phyloP scores from a whole-genome alignment of 1,140 invertebrate genomes.

The Eriocheir sinensis region DNA sequence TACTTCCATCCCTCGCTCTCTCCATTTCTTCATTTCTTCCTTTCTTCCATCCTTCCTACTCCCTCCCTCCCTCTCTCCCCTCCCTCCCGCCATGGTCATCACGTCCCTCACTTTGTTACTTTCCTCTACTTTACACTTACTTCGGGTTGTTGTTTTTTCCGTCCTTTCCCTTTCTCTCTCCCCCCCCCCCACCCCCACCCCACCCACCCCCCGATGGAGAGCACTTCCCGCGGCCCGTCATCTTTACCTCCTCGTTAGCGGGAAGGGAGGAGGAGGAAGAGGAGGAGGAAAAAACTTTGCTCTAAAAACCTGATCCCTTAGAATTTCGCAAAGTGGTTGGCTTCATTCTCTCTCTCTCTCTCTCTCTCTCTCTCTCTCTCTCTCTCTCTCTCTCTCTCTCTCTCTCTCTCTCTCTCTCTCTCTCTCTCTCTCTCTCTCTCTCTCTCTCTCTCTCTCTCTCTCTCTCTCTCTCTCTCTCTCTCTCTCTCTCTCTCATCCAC shows the following conservation, averaged over 20 bases:
- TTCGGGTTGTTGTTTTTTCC: no score
- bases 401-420: not conserved
- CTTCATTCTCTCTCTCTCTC: not conserved
- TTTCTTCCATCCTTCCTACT: no score
- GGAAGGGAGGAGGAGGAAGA: no score
- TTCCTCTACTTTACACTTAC: not conserved
- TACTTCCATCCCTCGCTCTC: not conserved
- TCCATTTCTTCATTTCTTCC: no score
- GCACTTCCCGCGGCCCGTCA: not conserved
- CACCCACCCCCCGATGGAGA: no score
- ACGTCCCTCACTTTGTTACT: no score
- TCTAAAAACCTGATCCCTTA: not conserved
- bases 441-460: not conserved
- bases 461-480: no score
- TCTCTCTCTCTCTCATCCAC: no score
- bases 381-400: not conserved
- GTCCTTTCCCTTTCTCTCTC: not conserved
- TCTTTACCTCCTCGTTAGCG: not conserved
- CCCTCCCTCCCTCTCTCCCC: not conserved
- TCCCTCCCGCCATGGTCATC: no score
- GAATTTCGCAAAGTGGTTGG: no score
- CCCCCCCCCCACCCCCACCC: no score
- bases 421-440: not conserved
- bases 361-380: conserved; percentile 22
- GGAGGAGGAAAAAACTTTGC: not conserved